Conservation (phyloP, 1,140 invertebrate genomes). For the Hyles vespertilio region DNA sequence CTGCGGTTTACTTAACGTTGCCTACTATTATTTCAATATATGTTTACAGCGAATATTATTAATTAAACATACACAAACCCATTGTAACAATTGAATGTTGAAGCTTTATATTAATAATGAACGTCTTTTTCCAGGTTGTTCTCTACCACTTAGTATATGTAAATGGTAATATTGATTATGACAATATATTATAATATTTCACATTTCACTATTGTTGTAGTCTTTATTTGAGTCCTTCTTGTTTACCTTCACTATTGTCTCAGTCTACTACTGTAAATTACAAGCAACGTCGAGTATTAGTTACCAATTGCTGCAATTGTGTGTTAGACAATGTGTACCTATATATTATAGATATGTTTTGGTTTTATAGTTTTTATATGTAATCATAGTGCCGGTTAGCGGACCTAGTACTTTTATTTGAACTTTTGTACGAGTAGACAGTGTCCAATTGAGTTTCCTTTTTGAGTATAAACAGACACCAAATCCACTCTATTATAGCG, state of each 20-base stretch:
- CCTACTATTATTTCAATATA: too few species aligned
- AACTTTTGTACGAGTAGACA: slow-evolving; percentile 45
- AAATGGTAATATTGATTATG: slow-evolving; percentile 26
- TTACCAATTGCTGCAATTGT: slow-evolving; percentile 49
- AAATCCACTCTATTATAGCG: slow-evolving; percentile 39
- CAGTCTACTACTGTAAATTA: slow-evolving; percentile 34
- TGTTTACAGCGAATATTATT: too few species aligned
- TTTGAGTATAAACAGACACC: slow-evolving; percentile 40
- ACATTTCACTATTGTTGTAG: slow-evolving; percentile 22
- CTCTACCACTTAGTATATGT: slow-evolving; percentile 17
- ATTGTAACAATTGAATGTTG: too few species aligned
- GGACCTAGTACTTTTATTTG: slow-evolving; percentile 55
- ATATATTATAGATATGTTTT: slow-evolving; percentile 44
- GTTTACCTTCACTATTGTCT: slow-evolving; percentile 49
- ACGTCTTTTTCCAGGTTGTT: slow-evolving; percentile 28
- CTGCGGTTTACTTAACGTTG: not conserved
- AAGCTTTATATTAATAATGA: not conserved
- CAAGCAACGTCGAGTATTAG: slow-evolving; percentile 41
- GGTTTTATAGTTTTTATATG: slow-evolving; percentile 49
- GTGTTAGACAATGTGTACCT: slow-evolving; percentile 52
- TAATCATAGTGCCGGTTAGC: slow-evolving; percentile 61
- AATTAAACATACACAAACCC: too few species aligned
- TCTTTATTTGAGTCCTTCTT: slow-evolving; percentile 34
- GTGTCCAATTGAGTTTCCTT: slow-evolving; percentile 39
- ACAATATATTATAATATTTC: slow-evolving; percentile 22